phyloP scores from a whole-genome alignment of 2,113 vertebrate genomes.

The Dolichotis patagonum region DNA sequence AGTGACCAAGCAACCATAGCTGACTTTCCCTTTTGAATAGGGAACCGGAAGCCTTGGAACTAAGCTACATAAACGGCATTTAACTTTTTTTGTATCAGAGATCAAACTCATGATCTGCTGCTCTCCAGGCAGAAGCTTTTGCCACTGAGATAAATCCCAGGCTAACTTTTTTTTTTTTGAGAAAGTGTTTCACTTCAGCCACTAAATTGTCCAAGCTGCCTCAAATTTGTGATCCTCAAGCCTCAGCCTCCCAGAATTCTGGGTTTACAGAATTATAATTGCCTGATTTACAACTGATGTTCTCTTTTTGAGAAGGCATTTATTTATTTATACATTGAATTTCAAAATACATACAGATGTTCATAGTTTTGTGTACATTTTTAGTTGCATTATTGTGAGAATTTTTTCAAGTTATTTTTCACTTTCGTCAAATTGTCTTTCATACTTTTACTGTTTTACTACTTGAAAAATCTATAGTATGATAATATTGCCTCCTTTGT shows the following conservation, averaged over 20 bases:
- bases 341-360: neutral
- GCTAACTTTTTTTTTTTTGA: too few species aligned
- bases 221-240: too few species aligned
- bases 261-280: too few species aligned
- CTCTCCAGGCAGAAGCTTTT: too few species aligned
- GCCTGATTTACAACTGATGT: too few species aligned
- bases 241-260: too few species aligned
- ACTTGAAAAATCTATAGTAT: neutral
- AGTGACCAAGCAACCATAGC: neutral
- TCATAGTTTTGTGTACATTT: neutral
- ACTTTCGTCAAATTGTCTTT: neutral
- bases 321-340: neutral
- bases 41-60: neutral
- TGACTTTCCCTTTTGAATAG: neutral
- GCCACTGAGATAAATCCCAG: too few species aligned
- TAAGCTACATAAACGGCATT: neutral
- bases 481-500: neutral
- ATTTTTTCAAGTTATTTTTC: neutral
- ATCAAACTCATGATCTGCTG: too few species aligned
- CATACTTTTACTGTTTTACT: neutral
- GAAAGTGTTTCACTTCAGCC: too few species aligned
- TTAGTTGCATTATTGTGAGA: neutral
- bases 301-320: neutral
- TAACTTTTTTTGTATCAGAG: too few species aligned
- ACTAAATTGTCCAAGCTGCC: too few species aligned